These are phyloP conservation scores for Macaca mulatta DNA, from an alignment of 2,113 vertebrate genomes.

Conservation along the genomic window DNA sequence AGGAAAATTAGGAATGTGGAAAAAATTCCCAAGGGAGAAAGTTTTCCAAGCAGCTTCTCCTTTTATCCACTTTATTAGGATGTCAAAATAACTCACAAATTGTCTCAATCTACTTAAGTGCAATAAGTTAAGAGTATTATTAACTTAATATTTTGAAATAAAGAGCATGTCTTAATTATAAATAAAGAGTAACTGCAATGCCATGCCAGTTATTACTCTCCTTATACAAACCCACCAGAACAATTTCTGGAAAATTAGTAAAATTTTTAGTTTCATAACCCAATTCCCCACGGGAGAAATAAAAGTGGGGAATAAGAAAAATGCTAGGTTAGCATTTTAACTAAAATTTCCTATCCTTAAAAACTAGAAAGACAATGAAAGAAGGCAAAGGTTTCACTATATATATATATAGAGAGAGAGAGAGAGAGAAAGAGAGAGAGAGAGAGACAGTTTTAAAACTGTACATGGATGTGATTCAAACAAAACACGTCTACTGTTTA, in stretches of 20 bases:
- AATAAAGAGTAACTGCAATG: background rate
- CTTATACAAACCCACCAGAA: conserved; percentile 41
- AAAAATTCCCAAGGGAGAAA: background rate
- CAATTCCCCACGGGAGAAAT: background rate
- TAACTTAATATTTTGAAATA: conserved; percentile 15
- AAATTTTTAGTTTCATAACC: conserved; percentile 48
- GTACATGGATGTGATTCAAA: background rate
- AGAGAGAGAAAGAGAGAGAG: no score
- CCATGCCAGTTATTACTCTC: background rate
- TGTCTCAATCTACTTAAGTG: background rate
- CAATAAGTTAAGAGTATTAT: background rate
- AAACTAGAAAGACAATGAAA: conserved; percentile 33
- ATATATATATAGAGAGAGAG: background rate
- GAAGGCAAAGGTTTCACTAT: background rate
- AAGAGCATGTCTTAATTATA: conserved; percentile 20
- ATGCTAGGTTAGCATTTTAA: background rate
- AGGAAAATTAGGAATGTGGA: background rate
- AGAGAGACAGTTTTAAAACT: background rate
- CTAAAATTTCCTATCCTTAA: conserved; percentile 15
- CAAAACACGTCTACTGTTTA: background rate
- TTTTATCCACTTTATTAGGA: background rate
- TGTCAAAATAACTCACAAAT: conserved; percentile 32
- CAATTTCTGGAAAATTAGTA: conserved; percentile 45
- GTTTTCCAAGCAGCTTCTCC: background rate
- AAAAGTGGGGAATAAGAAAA: background rate